A percentile compares a stretch with the other conserved stretches of the same genome.
These are phyloP conservation scores for Spea hammondii DNA, from an alignment of 2,797 vertebrate species.

Conservation along the genomic window DNA sequence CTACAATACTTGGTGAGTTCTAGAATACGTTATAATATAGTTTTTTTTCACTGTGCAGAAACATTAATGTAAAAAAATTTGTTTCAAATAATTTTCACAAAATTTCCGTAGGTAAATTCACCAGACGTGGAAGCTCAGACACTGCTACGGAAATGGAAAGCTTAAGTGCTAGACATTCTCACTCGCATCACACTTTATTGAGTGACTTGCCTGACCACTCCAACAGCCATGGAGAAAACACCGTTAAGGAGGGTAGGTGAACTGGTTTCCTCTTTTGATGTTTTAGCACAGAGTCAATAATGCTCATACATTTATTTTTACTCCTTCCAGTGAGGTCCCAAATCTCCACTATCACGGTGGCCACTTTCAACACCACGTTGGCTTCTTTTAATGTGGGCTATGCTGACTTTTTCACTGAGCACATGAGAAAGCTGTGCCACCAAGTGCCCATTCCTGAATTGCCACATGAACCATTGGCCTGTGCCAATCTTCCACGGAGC, in stretches of 20 bases:
- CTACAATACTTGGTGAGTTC: constrained; percentile 88
- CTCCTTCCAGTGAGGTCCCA: constrained; percentile 84
- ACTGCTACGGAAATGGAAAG: constrained; percentile 90
- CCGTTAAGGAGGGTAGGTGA: constrained; percentile 81
- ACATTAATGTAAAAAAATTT: too few relatives aligned
- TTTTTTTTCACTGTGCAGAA: too few relatives aligned
- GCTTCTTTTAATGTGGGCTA: constrained; percentile 98
- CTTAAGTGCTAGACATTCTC: constrained; percentile 86
- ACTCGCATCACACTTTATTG: constrained; percentile 91
- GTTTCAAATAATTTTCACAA: background rate
- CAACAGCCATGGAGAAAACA: constrained; percentile 93
- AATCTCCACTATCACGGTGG: constrained; percentile 98
- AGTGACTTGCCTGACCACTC: constrained; percentile 89
- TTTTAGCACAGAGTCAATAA: background rate
- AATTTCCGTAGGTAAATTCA: constrained; percentile 80
- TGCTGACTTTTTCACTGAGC: constrained; percentile 95
- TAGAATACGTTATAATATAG: background rate
- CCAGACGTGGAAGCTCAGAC: constrained; percentile 89
- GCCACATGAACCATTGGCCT: constrained; percentile 87
- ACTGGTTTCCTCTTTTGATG: too few relatives aligned
- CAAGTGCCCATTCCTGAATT: constrained; percentile 87
- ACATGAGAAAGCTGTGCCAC: constrained; percentile 96
- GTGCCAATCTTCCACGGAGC: constrained; percentile 93
- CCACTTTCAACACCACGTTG: constrained; percentile 96
- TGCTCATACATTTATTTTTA: background rate